Base-by-base conservation (phyloP, 2,113 vertebrate genomes). In the Archocentrus centrarchus region DNA sequence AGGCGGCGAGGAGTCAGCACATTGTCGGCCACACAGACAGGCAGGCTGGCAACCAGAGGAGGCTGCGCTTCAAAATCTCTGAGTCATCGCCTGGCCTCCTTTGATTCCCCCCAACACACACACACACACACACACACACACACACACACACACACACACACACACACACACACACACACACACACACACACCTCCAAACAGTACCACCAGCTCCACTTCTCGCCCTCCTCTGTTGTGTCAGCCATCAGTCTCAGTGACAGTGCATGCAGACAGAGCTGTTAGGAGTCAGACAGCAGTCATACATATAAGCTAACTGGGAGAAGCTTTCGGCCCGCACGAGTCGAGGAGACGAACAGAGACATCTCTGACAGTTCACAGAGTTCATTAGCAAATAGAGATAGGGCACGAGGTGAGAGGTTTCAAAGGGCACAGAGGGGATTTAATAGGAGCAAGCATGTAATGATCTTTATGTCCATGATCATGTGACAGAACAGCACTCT, bases 41-140 rank as follows among this genome's bases (percentile, higher is more conserved):
- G 85, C 80, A 83, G 84, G 80, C 81, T 70, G 85, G 85, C 87
- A 88, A 86, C 75, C 86, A 63, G 84, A 88, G 82, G 37, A 87
- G 87, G 73, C 86, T 78, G 82, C 3, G 83, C 81, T 82, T 86
- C 73, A 66, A 80, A 92, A 91, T 41, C 75, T 84, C 92, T 93
- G 91, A 93, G 92, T 93, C 91, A 94, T 92, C 80, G 77, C 84
- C 73, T 37, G 80, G 58, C 80, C 80, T 90, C 13, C 73, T 87
- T 79, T 70, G 70, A 85, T 86, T 75, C 13, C 17, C 68, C n/a
- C 58, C 6, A 22, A 24, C 53, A 61, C 35, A 62, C 2, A 27
- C 27, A 27, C 27, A 27, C 27, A 27, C 27, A 27, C 27, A 27
- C 27, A 2, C 27, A 2, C 27, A 27, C 27, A 27, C 27, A 27